phyloP scores from a whole-genome alignment of 2,888 invertebrate species.

The Mallateleia sp. region DNA sequence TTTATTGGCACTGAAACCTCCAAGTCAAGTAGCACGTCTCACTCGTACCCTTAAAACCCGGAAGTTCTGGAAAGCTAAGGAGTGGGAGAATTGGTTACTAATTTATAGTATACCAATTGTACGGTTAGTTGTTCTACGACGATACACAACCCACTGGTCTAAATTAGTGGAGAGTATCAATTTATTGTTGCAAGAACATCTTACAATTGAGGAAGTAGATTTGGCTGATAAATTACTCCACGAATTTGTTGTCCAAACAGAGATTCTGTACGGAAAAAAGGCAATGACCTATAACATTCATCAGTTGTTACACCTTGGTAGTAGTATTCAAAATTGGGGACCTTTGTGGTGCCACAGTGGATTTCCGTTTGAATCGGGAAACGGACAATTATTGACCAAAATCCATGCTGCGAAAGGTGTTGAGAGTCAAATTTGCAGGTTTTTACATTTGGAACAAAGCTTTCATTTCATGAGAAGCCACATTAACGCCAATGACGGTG shows the following conservation, averaged over 20 bases:
- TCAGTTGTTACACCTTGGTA: not conserved
- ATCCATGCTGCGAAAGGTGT: conserved; percentile 7
- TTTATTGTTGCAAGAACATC: not conserved
- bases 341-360: not conserved
- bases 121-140: not conserved
- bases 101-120: conserved; percentile 54
- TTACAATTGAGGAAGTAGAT: not conserved
- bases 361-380: conserved; percentile 36
- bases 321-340: not conserved
- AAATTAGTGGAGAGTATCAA: not conserved
- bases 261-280: not conserved
- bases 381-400: not conserved
- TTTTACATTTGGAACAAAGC: conserved; percentile 3
- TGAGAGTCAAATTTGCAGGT: not conserved
- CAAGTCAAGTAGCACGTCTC: conserved; percentile 34
- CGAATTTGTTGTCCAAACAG: not conserved
- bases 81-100: conserved; percentile 33
- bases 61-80: conserved; percentile 23
- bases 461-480: not conserved
- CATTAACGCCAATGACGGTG: not conserved
- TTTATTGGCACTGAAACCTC: conserved; percentile 15
- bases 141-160: too few species aligned
- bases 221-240: not conserved
- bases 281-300: not conserved
- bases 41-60: conserved; percentile 13